Conservation (phyloP, 2,797 vertebrate genomes). For the Dicrostonyx torquatus region DNA sequence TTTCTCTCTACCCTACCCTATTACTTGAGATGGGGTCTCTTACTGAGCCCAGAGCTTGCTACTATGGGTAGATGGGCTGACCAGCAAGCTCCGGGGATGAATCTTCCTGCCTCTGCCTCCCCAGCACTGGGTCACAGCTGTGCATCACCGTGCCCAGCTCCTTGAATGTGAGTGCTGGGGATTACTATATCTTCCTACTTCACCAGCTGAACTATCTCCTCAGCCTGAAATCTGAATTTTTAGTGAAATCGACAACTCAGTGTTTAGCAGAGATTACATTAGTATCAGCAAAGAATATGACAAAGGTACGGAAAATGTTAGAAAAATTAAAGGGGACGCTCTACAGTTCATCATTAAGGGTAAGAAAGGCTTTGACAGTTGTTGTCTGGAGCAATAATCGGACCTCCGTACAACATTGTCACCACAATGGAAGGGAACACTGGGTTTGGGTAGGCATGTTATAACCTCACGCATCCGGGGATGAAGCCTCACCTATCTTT, state of each 20-base stretch:
- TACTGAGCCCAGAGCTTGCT: not conserved
- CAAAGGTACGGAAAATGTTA: not conserved
- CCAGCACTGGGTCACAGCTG: not conserved
- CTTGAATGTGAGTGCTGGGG: not conserved
- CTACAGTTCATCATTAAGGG: not conserved
- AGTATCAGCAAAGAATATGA: not conserved
- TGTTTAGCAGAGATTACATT: not conserved
- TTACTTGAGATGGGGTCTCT: not conserved
- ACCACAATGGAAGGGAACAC: not conserved
- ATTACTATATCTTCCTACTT: not conserved
- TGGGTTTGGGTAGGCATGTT: not conserved
- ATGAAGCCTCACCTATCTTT: not conserved
- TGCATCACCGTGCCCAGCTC: not conserved
- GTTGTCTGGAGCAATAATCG: rapidly evolving
- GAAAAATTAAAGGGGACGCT: not conserved
- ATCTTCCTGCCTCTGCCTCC: not conserved
- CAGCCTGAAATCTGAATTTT: not conserved
- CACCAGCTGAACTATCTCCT: not conserved
- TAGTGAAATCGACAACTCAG: not conserved
- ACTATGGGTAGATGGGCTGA: not conserved
- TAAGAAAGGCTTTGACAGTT: not conserved
- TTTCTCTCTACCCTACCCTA: not conserved
- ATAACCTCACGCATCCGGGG: not conserved
- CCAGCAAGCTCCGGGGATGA: not conserved
- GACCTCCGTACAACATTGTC: not conserved